Evolutionary conservation across 92 coral and sea anemone species (phyloP).

Genomic region (Phymanthus crucifer): DNA sequence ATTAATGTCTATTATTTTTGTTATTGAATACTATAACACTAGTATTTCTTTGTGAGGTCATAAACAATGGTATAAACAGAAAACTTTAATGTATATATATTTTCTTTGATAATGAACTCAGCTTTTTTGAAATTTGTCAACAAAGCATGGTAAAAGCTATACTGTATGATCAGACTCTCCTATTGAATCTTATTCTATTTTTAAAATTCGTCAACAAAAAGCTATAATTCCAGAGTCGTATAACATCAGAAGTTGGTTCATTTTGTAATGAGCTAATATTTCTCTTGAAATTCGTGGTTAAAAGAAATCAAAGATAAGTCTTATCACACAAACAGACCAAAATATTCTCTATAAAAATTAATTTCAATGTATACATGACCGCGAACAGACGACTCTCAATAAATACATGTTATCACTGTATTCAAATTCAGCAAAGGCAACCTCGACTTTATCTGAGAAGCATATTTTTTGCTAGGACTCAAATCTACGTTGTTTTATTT

Average conservation of each 20-base stretch:
- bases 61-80: not conserved
- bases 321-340: not conserved
- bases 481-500: not conserved
- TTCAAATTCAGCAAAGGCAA: not conserved
- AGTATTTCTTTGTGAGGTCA: no score
- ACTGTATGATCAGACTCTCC: no score
- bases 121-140: not conserved
- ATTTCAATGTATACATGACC: not conserved
- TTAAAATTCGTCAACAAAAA: no score
- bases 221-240: no score
- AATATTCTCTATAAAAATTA: not conserved
- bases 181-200: no score
- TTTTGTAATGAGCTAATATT: no score
- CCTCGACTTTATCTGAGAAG: not conserved
- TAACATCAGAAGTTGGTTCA: no score
- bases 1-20: not conserved
- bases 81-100: not conserved
- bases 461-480: not conserved
- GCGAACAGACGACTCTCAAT: not conserved
- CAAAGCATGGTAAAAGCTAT: not conserved
- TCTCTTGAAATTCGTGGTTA: no score
- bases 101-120: not conserved
- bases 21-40: no score
- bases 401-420: no score
- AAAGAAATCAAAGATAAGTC: no score